Conservation (phyloP, 2,113 vertebrate species). For the Bolborhynchus lineola region DNA sequence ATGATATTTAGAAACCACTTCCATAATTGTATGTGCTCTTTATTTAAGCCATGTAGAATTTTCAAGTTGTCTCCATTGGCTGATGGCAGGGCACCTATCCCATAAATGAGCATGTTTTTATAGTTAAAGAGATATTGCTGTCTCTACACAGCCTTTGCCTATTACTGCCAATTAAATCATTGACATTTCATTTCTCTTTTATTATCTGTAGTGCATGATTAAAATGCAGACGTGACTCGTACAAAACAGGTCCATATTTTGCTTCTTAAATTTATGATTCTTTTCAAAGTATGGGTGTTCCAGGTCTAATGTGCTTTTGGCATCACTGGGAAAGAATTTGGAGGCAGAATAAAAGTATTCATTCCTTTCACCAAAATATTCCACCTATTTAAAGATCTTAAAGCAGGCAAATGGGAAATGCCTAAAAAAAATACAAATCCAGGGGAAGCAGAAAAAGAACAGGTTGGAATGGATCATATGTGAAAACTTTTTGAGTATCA, state of each 20-base stretch:
- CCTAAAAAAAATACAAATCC: conserved; percentile 10
- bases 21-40: neutral
- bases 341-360: conserved; percentile 25
- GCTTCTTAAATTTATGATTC: neutral
- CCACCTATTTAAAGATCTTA: conserved; percentile 47
- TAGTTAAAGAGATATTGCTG: neutral
- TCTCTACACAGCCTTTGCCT: neutral
- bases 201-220: neutral
- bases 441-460: conserved; percentile 25
- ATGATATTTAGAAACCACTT: neutral
- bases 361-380: conserved; percentile 36
- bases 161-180: neutral
- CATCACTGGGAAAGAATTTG: conserved; percentile 43
- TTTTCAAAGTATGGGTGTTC: conserved; percentile 20
- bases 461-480: conserved; percentile 51
- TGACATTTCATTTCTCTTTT: neutral
- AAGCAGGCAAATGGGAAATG: conserved; percentile 33
- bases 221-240: conserved; percentile 6
- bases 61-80: neutral
- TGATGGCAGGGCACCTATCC: neutral
- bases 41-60: neutral
- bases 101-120: neutral
- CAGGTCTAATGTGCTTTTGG: conserved; percentile 22
- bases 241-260: conserved; percentile 31
- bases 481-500: conserved; percentile 33